Percentiles rank a stretch among this genome's conserved stretches.
Conservation (phyloP, 2,113 vertebrate genomes). For the Mirounga angustirostris region DNA sequence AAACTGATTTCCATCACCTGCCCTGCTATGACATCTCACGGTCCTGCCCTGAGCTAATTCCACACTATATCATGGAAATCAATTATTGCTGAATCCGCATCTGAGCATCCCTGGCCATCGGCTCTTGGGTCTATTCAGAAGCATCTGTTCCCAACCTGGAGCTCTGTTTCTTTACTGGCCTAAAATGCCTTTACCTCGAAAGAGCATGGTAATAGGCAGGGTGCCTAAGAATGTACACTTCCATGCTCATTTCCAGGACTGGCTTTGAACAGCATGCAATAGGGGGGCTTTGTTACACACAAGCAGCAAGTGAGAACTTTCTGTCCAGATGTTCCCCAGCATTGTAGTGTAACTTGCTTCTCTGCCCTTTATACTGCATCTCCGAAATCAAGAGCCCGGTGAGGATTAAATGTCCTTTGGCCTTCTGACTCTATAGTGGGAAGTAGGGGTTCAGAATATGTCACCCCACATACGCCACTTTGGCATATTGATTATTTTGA, state of each 20-base stretch:
- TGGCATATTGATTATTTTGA: not conserved
- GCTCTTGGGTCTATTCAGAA: not conserved
- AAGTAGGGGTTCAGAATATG: not conserved
- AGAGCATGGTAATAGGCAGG: not conserved
- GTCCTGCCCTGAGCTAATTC: not conserved
- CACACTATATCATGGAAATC: not conserved
- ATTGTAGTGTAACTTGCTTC: not conserved
- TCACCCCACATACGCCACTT: not conserved
- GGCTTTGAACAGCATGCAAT: too few species aligned
- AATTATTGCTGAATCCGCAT: not conserved
- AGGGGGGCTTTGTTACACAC: fast-evolving
- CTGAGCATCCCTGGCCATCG: not conserved
- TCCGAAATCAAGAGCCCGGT: not conserved
- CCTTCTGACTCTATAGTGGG: not conserved
- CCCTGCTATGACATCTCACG: not conserved
- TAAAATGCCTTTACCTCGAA: not conserved
- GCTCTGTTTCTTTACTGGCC: not conserved
- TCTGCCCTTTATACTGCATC: not conserved
- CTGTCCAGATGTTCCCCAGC: not conserved
- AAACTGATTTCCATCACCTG: not conserved
- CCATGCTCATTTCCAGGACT: not conserved
- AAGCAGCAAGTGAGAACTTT: not conserved
- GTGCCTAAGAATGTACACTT: fast-evolving
- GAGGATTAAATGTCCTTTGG: not conserved
- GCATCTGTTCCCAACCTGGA: not conserved